phyloP scores from a whole-genome alignment of 2,797 vertebrate genomes.

The Ispidina picta region DNA sequence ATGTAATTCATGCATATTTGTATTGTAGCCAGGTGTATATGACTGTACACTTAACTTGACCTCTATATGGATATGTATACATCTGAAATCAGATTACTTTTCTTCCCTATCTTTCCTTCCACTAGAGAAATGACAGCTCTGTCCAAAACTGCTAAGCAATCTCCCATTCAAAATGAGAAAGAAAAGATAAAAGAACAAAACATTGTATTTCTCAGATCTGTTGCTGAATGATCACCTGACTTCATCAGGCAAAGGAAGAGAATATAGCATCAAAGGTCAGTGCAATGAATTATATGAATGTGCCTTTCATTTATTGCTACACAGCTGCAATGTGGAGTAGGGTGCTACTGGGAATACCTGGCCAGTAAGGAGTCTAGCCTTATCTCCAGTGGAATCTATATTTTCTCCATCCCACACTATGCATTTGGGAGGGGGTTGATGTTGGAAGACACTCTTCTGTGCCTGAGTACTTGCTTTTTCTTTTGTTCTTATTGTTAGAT shows the following conservation, averaged over 20 bases:
- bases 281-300: not conserved
- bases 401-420: not conserved
- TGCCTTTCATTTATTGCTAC: not conserved
- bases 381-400: not conserved
- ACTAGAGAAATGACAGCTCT: not conserved
- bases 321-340: not conserved
- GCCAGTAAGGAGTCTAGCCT: not conserved
- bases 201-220: not conserved
- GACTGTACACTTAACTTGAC: not conserved
- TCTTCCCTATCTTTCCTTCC: not conserved
- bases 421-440: not conserved
- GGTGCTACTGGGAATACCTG: not conserved
- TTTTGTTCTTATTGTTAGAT: not conserved
- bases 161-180: not conserved
- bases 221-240: not conserved
- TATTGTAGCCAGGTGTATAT: not conserved
- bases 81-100: not conserved
- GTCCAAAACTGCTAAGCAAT: not conserved
- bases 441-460: not conserved
- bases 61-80: not conserved
- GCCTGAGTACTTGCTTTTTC: not conserved
- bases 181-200: not conserved
- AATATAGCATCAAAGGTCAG: not conserved
- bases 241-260: not conserved
- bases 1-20: not conserved